Evolutionary conservation across 2,113 vertebrate species (phyloP), one percentile per base, ranked within the genome.

Genomic region (Stercorarius parasiticus): DNA sequence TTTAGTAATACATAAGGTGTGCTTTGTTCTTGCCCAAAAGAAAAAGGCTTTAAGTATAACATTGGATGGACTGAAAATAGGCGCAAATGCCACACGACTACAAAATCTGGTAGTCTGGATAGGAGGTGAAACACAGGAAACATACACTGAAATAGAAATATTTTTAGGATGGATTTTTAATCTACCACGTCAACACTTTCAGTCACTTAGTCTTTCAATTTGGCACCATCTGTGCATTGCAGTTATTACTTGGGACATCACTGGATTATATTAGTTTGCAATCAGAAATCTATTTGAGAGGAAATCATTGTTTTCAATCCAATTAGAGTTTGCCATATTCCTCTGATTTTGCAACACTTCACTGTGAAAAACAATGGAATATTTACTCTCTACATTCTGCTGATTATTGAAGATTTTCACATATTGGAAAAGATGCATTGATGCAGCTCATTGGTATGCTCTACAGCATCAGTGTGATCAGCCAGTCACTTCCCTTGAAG

Each of bases 401-500:
- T 96, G 82, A 83, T 90, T 82, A 84, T 40, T 85, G 77, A 95
- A 73, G 85, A 86, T 94, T 96, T 95, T 86, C 88, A 80, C 55
- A 83, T 79, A 90, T 64, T 87, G 76, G 61, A 81, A 29, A 40
- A 88, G 71, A 55, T 76, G 55, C 26, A 77, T 29, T 90, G 72
- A 69, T 82, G 72, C 47, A 80, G 65, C 78, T 96, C 83, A 94
- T 45, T 85, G 85, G 94, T 95, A 84, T 58, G 71, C 94, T 91
- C 61, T 66, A 58, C 12, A 2, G 85, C 71, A 93, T 27, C 59
- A 27, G 42, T 13, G 80, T 70, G 80, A 95, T 94, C 88, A 95
- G 74, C 73, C 81, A 83, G 83, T 64, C 77, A 71, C 80, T 97
- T 98, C 96, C 83, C 95, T 96, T 97, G 82, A 95, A 77, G 95